Percentiles rank a stretch among this genome's conserved stretches.
phyloP scores from a whole-genome alignment of 2,113 vertebrate genomes.

The Micromys minutus region DNA sequence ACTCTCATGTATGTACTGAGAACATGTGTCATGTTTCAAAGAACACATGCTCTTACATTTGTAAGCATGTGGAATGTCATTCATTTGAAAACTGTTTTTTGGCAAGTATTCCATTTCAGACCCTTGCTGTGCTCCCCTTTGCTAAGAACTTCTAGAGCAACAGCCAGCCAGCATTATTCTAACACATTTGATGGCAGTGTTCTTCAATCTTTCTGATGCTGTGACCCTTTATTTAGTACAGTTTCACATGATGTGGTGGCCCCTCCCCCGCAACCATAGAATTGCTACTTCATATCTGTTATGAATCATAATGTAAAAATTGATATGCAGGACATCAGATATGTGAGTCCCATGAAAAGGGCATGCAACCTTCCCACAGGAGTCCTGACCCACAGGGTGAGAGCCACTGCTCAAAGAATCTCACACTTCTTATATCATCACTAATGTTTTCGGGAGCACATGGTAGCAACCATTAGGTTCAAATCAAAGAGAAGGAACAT shows the following conservation, averaged over 20 bases:
- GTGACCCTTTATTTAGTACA: not conserved
- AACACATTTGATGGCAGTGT: not conserved
- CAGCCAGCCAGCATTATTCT: not conserved
- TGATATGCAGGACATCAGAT: not conserved
- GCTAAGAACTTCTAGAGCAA: not conserved
- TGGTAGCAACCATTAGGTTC: not conserved
- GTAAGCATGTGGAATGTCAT: not conserved
- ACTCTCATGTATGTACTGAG: too few relatives aligned
- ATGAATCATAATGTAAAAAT: too few relatives aligned
- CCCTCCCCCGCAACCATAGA: not conserved
- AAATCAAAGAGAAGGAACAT: not conserved
- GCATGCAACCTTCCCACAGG: too few relatives aligned
- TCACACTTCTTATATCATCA: not conserved
- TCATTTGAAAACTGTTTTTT: not conserved
- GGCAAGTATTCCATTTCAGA: slow-evolving; percentile 9
- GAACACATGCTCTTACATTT: not conserved
- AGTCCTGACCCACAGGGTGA: not conserved
- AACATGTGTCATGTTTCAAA: not conserved
- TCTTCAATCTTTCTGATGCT: not conserved
- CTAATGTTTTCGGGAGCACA: not conserved
- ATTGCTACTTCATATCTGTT: not conserved
- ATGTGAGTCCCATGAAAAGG: not conserved
- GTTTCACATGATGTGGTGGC: not conserved
- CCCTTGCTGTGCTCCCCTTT: not conserved
- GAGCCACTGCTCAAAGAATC: not conserved